These are phyloP conservation scores for Scaptomyza reducta DNA, from an alignment of 2,888 invertebrate genomes.

Conservation along the genomic window DNA sequence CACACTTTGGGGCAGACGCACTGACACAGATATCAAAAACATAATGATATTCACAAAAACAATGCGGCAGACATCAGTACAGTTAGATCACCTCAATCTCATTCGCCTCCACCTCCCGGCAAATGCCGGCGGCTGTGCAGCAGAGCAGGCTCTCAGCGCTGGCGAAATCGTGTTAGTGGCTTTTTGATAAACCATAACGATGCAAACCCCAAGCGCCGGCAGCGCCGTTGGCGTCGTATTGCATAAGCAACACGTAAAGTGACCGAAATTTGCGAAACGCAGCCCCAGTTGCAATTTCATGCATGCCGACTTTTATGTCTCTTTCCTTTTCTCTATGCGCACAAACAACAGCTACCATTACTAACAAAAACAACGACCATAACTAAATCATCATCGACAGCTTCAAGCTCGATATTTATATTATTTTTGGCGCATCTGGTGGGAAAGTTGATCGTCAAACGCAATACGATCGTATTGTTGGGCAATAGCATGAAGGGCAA, in stretches of 20 bases:
- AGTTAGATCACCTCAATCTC: slow-evolving; percentile 30
- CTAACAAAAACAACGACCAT: slow-evolving; percentile 29
- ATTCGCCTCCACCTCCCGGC: slow-evolving; percentile 11
- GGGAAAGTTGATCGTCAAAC: slow-evolving; percentile 49
- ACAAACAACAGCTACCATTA: slow-evolving; percentile 29
- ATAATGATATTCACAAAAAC: slow-evolving; percentile 27
- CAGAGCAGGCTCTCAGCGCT: slow-evolving; percentile 47
- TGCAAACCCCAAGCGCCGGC: slow-evolving; percentile 17
- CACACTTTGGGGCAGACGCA: slow-evolving; percentile 35
- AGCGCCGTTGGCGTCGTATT: slow-evolving; percentile 32
- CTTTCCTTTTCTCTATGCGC: slow-evolving; percentile 16
- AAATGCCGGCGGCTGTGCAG: slow-evolving; percentile 17
- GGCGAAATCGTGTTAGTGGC: slow-evolving; percentile 48
- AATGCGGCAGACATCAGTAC: slow-evolving; percentile 14
- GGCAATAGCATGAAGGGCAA: slow-evolving; percentile 48
- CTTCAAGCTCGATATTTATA: slow-evolving; percentile 25
- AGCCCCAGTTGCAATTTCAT: slow-evolving; percentile 77
- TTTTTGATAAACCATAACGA: slow-evolving; percentile 71
- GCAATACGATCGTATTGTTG: slow-evolving; percentile 41
- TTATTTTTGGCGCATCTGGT: slow-evolving; percentile 34
- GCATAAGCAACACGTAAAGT: slow-evolving; percentile 69
- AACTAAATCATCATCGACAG: slow-evolving; percentile 25
- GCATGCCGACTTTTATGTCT: slow-evolving; percentile 59
- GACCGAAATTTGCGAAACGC: slow-evolving; percentile 77
- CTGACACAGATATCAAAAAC: slow-evolving; percentile 55